A percentile compares a stretch with the other conserved stretches of the same genome.
Conservation (phyloP, 2,113 vertebrate species). For the Dicentrarchus labrax region DNA sequence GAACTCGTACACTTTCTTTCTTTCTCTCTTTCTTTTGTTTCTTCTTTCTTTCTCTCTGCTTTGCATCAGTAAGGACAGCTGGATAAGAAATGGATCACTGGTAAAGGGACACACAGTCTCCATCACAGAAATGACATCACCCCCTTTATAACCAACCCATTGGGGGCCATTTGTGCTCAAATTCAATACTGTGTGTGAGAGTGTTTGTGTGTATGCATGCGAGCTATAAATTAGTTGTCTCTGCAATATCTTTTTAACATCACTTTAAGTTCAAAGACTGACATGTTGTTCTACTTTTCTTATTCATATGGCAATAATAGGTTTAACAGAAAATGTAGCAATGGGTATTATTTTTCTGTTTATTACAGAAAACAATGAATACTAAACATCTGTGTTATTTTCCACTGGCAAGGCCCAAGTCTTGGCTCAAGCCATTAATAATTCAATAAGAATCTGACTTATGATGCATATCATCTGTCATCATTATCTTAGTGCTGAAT, state of each 20-base stretch:
- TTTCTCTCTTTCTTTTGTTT: conserved; percentile 12
- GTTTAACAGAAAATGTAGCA: conserved; percentile 8
- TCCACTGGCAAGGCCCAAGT: conserved; percentile 24
- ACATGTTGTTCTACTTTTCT: conserved; percentile 36
- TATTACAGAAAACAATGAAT: conserved; percentile 38
- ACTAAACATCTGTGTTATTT: conserved; percentile 49
- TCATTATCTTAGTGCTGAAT: conserved; percentile 54
- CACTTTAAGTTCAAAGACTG: conserved; percentile 24
- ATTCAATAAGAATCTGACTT: conserved; percentile 55
- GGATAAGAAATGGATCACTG: conserved; percentile 78
- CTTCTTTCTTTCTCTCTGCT: conserved; percentile 35
- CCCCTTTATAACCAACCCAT: conserved; percentile 71
- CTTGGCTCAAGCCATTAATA: conserved; percentile 58
- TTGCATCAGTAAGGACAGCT: conserved; percentile 68
- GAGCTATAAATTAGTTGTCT: conserved; percentile 8
- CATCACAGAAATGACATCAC: conserved; percentile 84
- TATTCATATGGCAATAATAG: conserved; percentile 26
- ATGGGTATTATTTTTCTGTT: conserved; percentile 24
- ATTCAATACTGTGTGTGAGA: conserved; percentile 29
- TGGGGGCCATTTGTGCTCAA: conserved; percentile 72
- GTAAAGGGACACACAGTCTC: conserved; percentile 70
- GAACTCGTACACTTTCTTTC: background rate
- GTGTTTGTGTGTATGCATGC: conserved; percentile 8
- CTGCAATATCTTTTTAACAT: conserved; percentile 9
- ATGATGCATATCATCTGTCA: conserved; percentile 55